These are phyloP conservation scores for Biston stratarius DNA, from an alignment of 2,888 invertebrate species.

Conservation along the genomic window DNA sequence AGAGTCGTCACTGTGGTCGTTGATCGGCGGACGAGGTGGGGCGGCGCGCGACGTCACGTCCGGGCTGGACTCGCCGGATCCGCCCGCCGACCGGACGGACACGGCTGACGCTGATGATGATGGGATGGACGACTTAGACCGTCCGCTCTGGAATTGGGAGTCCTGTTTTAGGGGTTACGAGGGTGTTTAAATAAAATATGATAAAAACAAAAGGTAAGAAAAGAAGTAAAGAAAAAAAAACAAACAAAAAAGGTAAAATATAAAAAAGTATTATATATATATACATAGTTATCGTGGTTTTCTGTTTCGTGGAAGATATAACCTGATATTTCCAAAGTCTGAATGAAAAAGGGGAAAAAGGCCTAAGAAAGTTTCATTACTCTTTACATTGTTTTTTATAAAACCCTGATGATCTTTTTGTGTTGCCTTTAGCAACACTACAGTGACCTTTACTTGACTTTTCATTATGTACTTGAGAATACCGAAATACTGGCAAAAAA, in stretches of 20 bases:
- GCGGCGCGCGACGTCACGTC: constrained; percentile 84
- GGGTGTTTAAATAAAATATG: constrained; percentile 14
- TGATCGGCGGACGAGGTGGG: constrained; percentile 75
- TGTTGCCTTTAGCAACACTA: too few relatives aligned
- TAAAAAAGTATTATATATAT: too few relatives aligned
- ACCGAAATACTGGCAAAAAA: too few relatives aligned
- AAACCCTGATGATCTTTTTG: too few relatives aligned
- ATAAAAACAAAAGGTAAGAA: neutral
- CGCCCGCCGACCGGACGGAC: constrained; percentile 81
- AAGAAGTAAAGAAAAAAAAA: neutral
- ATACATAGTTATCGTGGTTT: too few relatives aligned
- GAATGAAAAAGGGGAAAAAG: too few relatives aligned
- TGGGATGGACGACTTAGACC: constrained; percentile 85
- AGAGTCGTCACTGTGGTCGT: constrained; percentile 92
- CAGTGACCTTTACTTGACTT: too few relatives aligned
- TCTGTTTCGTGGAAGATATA: too few relatives aligned
- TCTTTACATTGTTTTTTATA: too few relatives aligned
- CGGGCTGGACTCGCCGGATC: constrained; percentile 81
- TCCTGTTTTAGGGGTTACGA: constrained; percentile 22
- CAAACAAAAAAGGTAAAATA: neutral
- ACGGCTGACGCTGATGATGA: constrained; percentile 82
- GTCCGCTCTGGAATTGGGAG: constrained; percentile 83
- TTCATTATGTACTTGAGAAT: too few relatives aligned
- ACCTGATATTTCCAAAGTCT: too few relatives aligned
- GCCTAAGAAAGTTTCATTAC: too few relatives aligned